Evolutionary conservation across 2,888 invertebrate species (phyloP), one percentile per base, ranked within the genome.

Genomic region (Epistrophe grossulariae): DNA sequence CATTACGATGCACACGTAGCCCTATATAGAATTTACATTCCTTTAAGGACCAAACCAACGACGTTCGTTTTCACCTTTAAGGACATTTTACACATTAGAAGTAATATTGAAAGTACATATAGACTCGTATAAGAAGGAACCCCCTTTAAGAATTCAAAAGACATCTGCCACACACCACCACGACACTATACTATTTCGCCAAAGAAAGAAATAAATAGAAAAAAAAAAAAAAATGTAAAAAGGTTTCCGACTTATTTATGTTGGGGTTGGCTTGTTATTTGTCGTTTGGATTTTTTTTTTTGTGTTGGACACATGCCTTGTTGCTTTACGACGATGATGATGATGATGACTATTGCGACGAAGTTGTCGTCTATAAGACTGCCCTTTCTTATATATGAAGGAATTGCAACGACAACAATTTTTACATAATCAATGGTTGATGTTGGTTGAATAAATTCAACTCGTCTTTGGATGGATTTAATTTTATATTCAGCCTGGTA

Each of bases 341-440:
- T 7, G 45, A 13, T 24, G 28, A 43, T 10, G 19, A 11, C 3
- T 11, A 24, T 15, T 52, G 24, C 19, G 62, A 62, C 43, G 43
- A 62, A 17, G 66, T 62, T 57, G 43, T 55, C 45, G 40, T 35
- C 45, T 9, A 3, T 3, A 7, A 0, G n/a, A 24, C 35, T 70
- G 73, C 24, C 73, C 19, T 52, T 13, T 40, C 35, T 7, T 35
- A 15, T 59, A 15, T 59, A 24, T 24, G 24, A 3, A 24, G 24
- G 24, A 24, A 72, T 74, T 68, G 66, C 79, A 83, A 85, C 79
- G 83, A 76, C 43, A 28, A 79, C 66, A 35, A 50, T 72, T 76
- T 85, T 79, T 74, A 79, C 72, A 83, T 76, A 87, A 87, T 87
- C 87, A 87, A 87, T 87, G 83, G 82, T 78, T 85, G 85, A 3